A percentile compares a stretch with the other conserved stretches of the same genome.
Evolutionary conservation across 2,113 vertebrate genomes (phyloP).

Genomic region (Hypocryptadius cinnamomeus): DNA sequence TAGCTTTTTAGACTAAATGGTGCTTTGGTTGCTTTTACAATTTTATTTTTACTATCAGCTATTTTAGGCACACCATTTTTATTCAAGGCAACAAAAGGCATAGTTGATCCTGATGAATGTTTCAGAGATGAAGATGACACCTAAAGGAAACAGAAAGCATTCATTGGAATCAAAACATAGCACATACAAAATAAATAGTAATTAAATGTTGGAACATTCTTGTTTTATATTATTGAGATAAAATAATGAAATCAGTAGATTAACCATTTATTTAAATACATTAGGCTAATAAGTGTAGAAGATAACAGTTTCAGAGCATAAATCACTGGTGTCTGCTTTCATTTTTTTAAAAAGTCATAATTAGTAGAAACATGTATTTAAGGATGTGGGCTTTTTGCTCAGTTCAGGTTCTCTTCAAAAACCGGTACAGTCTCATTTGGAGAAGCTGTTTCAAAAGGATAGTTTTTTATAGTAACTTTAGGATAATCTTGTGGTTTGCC

Average conservation of each 20-base stretch:
- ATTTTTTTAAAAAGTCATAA: not conserved
- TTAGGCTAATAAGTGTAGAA: not conserved
- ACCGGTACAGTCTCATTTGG: not conserved
- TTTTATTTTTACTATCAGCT: not conserved
- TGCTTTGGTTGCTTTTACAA: not conserved
- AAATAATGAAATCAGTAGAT: not conserved
- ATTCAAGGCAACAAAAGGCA: not conserved
- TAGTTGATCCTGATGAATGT: not conserved
- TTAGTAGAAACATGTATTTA: not conserved
- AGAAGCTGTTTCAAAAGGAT: not conserved
- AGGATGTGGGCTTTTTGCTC: not conserved
- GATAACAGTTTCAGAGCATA: not conserved
- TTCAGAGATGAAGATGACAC: not conserved
- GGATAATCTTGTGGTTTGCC: not conserved
- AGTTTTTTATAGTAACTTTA: not conserved
- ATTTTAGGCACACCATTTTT: not conserved
- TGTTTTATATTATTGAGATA: not conserved
- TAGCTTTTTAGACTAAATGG: not conserved
- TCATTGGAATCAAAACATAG: not conserved
- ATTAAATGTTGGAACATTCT: not conserved
- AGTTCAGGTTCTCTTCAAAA: not conserved
- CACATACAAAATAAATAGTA: not conserved
- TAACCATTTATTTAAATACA: not conserved
- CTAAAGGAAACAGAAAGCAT: not conserved
- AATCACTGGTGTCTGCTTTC: not conserved